A percentile compares a stretch with the other conserved stretches of the same genome.
Conservation (phyloP, 2,888 invertebrate species). For the Philhelius pedissequus region DNA sequence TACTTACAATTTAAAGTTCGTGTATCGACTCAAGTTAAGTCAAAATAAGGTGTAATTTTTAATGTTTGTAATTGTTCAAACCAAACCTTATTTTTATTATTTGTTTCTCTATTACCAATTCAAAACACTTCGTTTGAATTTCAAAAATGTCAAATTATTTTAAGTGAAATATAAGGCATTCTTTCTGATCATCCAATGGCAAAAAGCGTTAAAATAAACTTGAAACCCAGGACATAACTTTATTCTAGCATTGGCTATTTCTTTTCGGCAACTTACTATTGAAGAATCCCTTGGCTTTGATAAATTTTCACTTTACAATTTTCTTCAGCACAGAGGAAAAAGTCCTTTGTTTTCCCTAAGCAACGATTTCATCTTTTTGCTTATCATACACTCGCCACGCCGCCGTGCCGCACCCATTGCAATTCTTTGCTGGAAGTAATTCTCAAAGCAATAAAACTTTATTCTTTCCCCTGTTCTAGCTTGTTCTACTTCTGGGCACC, state of each 20-base stretch:
- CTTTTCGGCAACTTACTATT: background rate
- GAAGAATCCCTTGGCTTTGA: background rate
- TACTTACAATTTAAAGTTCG: too few relatives aligned
- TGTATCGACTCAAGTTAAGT: too few relatives aligned
- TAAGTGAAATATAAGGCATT: background rate
- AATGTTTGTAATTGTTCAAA: too few relatives aligned
- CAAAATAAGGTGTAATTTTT: too few relatives aligned
- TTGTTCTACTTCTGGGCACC: background rate
- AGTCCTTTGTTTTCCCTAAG: background rate
- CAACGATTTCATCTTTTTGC: constrained; percentile 12
- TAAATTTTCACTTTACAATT: background rate
- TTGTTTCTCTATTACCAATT: too few relatives aligned
- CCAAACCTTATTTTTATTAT: too few relatives aligned
- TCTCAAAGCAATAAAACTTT: constrained; percentile 39
- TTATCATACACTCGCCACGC: background rate
- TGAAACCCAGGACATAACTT: background rate
- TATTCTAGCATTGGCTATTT: background rate
- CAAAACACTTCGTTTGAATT: background rate
- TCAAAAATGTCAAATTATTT: background rate
- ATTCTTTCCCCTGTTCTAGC: constrained; percentile 12
- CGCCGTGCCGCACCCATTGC: background rate
- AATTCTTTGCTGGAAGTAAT: background rate
- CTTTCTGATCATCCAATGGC: background rate
- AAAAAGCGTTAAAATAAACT: background rate
- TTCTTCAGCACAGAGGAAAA: background rate